Evolutionary conservation across 2,888 invertebrate species (phyloP), one percentile per base, ranked within the genome.

Genomic region (Taphrorychus bicolor): DNA sequence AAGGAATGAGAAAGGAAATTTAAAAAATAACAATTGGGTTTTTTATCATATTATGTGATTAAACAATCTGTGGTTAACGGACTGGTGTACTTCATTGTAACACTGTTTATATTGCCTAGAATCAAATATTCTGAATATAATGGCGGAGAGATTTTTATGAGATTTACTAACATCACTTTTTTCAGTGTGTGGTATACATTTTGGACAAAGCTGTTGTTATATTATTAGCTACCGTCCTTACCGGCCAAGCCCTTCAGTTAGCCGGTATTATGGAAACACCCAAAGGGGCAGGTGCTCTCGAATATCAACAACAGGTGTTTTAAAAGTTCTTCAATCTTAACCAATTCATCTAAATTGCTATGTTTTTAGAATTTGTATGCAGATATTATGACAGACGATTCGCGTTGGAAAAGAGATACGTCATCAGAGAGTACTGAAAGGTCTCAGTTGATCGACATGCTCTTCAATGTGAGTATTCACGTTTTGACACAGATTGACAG

Each of bases 121-220:
- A n/a, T n/a, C 40, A 40, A 40, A 9, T 40, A 32, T 5, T 32
- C n/a, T n/a, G n/a, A n/a, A n/a, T n/a, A 32, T 32, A 11, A 32
- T 3, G 32, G 11, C 7, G 32, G 32, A 32, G 1, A 32, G 1
- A 2, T 32, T n/a, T 48, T 48, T 48, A 2, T 52, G 17, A 21
- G 17, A 22, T 14, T 19, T 45, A 45, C 3, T 45, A 45, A 45
- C 22, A 4, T 21, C 9, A 21, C 9, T 64, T 69, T 32, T 78
- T 75, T 59, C 69, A 80, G 80, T 59, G 77, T 9, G 72, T 81
- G 16, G 76, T 82, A 14, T 80, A 80, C 64, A 69, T 82, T 59
- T 72, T 82, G 68, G 82, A 82, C 66, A 81, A 79, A 72, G 74
- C 81, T 18, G 82, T 82, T 4, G 81, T 82, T 80, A 74, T 81